phyloP scores from a whole-genome alignment of 2,113 vertebrate species.

The Stercorarius parasiticus region DNA sequence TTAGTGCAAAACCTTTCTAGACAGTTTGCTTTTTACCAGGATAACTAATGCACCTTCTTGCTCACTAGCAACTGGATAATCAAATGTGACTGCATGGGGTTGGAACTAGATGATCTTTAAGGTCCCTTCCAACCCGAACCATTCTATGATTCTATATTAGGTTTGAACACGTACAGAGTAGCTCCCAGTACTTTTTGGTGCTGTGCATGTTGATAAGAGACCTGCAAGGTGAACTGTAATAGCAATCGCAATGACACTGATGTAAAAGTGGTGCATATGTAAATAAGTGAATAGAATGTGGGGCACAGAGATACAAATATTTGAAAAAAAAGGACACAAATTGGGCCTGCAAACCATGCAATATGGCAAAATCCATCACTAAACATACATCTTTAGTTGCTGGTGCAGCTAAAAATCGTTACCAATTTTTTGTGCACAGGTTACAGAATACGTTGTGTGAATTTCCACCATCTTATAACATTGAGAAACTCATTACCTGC shows the following conservation, averaged over 20 bases:
- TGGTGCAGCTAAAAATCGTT: background rate
- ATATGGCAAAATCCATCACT: background rate
- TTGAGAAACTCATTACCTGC: background rate
- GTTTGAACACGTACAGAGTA: background rate
- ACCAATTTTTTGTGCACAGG: background rate
- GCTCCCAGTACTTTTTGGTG: background rate
- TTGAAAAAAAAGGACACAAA: background rate
- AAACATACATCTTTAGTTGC: background rate
- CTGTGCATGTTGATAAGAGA: background rate
- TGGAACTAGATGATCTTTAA: too few relatives aligned
- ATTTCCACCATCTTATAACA: background rate
- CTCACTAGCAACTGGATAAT: background rate
- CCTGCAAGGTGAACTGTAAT: background rate
- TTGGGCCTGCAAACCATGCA: background rate
- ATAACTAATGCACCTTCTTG: background rate
- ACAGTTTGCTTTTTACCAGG: background rate
- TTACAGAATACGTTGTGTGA: background rate
- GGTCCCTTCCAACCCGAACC: too few relatives aligned
- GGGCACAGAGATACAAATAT: background rate
- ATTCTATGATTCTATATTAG: background rate
- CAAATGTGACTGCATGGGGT: background rate
- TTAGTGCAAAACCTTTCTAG: background rate
- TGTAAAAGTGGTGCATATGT: background rate
- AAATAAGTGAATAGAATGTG: background rate
- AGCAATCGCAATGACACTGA: background rate